Base-by-base conservation (phyloP, 2,888 invertebrate species). In the Altica lythri region DNA sequence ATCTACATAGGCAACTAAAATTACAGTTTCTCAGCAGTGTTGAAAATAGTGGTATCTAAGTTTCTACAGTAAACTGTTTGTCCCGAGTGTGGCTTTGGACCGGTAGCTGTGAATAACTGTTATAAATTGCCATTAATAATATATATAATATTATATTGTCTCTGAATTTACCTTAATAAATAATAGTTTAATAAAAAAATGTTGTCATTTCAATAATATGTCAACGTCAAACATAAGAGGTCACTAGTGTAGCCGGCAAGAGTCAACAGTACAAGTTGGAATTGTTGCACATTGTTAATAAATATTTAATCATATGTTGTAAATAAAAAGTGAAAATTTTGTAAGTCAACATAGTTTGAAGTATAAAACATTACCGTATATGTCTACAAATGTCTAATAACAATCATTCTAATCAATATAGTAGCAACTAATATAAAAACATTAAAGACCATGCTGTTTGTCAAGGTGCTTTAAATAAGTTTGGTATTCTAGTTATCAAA, bases 231-330 rank as follows among this genome's bases (percentile, higher is more conserved):
- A 25, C 43, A 40, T 18, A 12, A 59, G 57, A 54, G 44, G 32
- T 50, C 61, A 61, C 48, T 55, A 52, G 51, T 65, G 53, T 61
- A 66, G 65, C 69, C 69, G 69, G 69, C 66, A 66, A 66, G 66
- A 64, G 63, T 65, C 66, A 66, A 62, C 59, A 59, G 30, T 63
- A 63, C 65, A 66, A 63, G 61, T 61, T 49, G 49, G 32, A 49
- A 42, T 63, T 64, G 60, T 63, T 65, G 59, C 60, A 63, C 57
- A 62, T 61, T 64, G 64, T 65, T 58, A 45, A 55, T 51, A 60
- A 57, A 56, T 57, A 57, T 60, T 64, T 51, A 44, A 56, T 61
- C 54, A 63, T 60, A 64, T 62, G 63, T 52, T 55, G 52, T 62
- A 53, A 54, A 45, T 43, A 47, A 47, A 2, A 58, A 25, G 27